Base-by-base conservation (phyloP, 2,113 vertebrate species). In the Aegithalos caudatus region DNA sequence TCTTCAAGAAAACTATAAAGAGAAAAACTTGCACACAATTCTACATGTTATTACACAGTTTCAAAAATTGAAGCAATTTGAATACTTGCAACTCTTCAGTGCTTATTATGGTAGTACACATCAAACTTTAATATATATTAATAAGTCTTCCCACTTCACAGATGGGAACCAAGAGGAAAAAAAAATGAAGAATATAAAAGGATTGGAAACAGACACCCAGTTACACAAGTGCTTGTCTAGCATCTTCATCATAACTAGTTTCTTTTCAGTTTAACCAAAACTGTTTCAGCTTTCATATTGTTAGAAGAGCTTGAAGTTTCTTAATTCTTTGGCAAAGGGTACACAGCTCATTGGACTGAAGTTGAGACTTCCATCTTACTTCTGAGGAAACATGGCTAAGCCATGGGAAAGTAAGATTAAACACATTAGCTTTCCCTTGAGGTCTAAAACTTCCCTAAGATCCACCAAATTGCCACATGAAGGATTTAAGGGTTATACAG, bases 81-180 rank as follows among this genome's bases (percentile, higher is more conserved):
- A 95, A 95, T 94, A 74, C 64, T 73, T 81, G n/a, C 54, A 58
- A 44, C 29, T 64, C 87, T 82, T 70, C 35, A 48, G 42, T 33
- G 22, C 77, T 95, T 79, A 92, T 82, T 95, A 83, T 45, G 62
- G 81, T n/a, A 77, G 62, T 85, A 81, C 33, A 85, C 51, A 88
- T 70, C 54, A 77, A 83, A 70, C 42, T 83, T 92, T 81, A 94
- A 95, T 94, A 95, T 90, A 90, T 95, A 97, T 95, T 95, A 96
- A 95, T 92, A 90, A 82, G 74, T 69, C 67, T 97, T 85, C 88
- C 93, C 95, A 97, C 93, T 95, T 97, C 95, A 97, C 84, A 96
- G 85, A 95, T 95, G 93, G 81, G 92, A 96, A 95, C 71, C 1
- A 5, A 81, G 64, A 44, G 7, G 11, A 10, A 58, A 67, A 44